phyloP scores from a whole-genome alignment of 2,113 vertebrate genomes.

The Archilochus colubris region DNA sequence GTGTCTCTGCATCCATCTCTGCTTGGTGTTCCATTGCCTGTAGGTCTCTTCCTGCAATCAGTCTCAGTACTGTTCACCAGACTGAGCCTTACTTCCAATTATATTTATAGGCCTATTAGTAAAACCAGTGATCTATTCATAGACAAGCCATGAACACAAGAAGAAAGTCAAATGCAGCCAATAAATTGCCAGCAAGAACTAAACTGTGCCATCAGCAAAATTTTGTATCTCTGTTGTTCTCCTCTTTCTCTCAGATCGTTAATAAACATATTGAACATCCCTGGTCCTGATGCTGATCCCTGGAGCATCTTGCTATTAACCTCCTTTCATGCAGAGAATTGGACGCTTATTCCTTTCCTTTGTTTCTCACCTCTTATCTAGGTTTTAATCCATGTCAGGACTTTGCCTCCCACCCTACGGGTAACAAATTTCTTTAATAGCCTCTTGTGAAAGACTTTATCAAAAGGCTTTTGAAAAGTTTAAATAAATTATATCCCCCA shows the following conservation, averaged over 20 bases:
- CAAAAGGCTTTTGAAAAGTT: constrained; percentile 70
- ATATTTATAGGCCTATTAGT: constrained; percentile 61
- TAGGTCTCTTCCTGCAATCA: constrained; percentile 13
- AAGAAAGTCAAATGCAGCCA: constrained; percentile 25
- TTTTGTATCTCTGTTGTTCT: constrained; percentile 56
- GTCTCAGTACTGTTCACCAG: constrained; percentile 15
- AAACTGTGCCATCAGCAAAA: constrained; percentile 67
- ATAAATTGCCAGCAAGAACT: constrained; percentile 47
- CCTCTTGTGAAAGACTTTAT: constrained; percentile 65
- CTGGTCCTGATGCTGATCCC: constrained; percentile 59
- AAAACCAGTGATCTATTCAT: constrained; percentile 38
- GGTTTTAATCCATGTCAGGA: constrained; percentile 66
- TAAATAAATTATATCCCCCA: constrained; percentile 58
- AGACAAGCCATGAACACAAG: constrained; percentile 16
- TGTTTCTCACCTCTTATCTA: constrained; percentile 66
- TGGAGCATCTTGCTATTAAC: constrained; percentile 71
- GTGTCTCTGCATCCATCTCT: background rate
- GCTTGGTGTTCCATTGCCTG: background rate
- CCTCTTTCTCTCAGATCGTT: constrained; percentile 59
- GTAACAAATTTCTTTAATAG: constrained; percentile 69
- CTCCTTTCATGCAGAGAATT: constrained; percentile 65
- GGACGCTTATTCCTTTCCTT: constrained; percentile 51
- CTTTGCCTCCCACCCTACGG: constrained; percentile 44
- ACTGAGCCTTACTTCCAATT: background rate
- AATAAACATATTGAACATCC: constrained; percentile 72